Evolutionary conservation across 1,140 invertebrate genomes (phyloP).

Genomic region (Hylyphantes graminicola): DNA sequence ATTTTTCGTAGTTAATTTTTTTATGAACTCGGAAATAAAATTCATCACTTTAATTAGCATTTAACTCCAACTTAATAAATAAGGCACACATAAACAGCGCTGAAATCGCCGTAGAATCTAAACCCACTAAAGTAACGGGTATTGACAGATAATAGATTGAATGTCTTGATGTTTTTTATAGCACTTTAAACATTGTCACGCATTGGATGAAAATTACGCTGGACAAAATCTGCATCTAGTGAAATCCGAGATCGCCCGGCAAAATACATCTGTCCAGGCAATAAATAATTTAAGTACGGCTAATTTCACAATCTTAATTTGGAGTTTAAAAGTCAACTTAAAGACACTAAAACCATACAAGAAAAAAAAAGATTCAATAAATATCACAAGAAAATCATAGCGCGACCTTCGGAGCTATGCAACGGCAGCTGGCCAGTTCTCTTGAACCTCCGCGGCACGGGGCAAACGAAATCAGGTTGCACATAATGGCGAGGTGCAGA

Average conservation of each 20-base stretch:
- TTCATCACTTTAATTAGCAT: no score
- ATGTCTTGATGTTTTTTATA: no score
- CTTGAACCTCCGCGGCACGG: background rate
- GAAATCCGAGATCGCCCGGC: background rate
- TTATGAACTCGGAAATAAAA: no score
- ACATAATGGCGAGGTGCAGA: constrained; percentile 5
- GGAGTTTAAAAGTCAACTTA: background rate
- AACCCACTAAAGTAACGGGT: no score
- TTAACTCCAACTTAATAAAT: no score
- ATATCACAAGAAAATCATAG: background rate
- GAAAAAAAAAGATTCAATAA: background rate
- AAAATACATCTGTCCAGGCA: constrained; percentile 1
- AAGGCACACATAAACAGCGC: no score
- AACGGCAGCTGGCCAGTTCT: background rate
- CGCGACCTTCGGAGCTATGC: background rate
- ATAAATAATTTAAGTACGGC: background rate
- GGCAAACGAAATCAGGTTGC: background rate
- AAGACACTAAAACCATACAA: background rate
- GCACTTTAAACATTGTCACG: no score
- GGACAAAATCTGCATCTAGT: background rate
- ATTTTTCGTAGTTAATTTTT: no score
- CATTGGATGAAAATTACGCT: no score
- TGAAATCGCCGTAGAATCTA: no score
- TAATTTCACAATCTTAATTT: no score
- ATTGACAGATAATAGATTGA: no score